A percentile compares a stretch with the other conserved stretches of the same genome.
Evolutionary conservation across 2,888 invertebrate genomes (phyloP).

Genomic region (Thecophora atra): DNA sequence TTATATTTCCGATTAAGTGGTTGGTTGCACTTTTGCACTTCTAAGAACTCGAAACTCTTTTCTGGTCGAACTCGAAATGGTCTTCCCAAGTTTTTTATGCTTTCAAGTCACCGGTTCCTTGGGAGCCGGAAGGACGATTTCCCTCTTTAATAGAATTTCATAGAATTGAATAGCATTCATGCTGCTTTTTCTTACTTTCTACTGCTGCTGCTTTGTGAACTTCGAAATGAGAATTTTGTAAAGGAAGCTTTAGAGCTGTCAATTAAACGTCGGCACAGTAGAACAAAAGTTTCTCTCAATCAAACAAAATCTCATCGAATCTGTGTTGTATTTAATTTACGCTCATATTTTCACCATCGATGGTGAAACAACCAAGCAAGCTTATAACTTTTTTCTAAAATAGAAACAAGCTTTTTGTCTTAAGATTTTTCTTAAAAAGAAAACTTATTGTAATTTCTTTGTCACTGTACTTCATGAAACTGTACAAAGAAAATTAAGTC

Average conservation of each 20-base stretch:
- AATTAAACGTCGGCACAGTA: not conserved
- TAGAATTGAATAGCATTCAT: conserved; percentile 26
- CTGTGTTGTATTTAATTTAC: too few species aligned
- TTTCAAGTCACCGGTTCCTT: not conserved
- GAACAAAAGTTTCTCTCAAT: not conserved
- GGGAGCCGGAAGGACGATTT: not conserved
- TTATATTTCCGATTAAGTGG: conserved; percentile 21
- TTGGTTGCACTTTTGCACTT: conserved; percentile 23
- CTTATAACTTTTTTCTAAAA: too few species aligned
- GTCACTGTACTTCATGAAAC: not conserved
- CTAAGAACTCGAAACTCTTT: not conserved
- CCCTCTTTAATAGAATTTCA: conserved; percentile 28
- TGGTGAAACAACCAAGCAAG: not conserved
- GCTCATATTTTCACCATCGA: too few species aligned
- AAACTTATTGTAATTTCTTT: not conserved
- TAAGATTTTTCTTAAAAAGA: not conserved
- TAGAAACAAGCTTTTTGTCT: not conserved
- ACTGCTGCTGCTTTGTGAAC: conserved; percentile 46
- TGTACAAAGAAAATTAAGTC: conserved; percentile 46
- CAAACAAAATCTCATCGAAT: not conserved
- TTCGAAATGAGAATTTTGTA: conserved; percentile 54
- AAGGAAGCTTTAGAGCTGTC: conserved; percentile 13
- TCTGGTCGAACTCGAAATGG: not conserved
- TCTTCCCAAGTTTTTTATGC: not conserved
- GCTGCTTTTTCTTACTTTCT: conserved; percentile 16